Evolutionary conservation across 2,113 vertebrate genomes (phyloP).

Genomic region (Indicator maculatus): DNA sequence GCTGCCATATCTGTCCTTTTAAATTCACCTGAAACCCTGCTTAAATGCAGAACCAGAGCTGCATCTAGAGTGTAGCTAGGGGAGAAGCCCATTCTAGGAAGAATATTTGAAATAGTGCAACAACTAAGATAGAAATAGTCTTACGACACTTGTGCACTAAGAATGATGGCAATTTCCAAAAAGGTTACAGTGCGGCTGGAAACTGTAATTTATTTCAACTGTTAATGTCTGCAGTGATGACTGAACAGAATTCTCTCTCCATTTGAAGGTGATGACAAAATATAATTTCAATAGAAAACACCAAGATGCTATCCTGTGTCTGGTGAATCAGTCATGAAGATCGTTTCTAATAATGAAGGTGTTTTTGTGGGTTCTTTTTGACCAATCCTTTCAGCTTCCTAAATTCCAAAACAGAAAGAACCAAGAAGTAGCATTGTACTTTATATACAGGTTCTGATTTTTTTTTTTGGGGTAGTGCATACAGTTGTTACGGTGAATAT

Average conservation of each 20-base stretch:
- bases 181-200: background rate
- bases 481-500: background rate
- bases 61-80: background rate
- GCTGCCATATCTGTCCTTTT: slow-evolving; percentile 71
- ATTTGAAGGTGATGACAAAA: background rate
- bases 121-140: background rate
- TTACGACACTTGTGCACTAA: background rate
- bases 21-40: slow-evolving; percentile 75
- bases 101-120: background rate
- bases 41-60: slow-evolving; percentile 24
- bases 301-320: background rate
- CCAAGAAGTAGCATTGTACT: background rate
- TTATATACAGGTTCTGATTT: background rate
- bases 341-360: background rate
- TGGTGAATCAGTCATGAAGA: background rate
- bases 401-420: background rate
- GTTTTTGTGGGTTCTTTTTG: background rate
- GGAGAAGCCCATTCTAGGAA: background rate
- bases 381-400: background rate
- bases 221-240: background rate
- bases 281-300: background rate
- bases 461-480: background rate
- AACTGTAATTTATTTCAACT: background rate
- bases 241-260: background rate
- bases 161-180: background rate